Conservation (phyloP, 1,140 invertebrate species). For the Lasaia peninsularis region DNA sequence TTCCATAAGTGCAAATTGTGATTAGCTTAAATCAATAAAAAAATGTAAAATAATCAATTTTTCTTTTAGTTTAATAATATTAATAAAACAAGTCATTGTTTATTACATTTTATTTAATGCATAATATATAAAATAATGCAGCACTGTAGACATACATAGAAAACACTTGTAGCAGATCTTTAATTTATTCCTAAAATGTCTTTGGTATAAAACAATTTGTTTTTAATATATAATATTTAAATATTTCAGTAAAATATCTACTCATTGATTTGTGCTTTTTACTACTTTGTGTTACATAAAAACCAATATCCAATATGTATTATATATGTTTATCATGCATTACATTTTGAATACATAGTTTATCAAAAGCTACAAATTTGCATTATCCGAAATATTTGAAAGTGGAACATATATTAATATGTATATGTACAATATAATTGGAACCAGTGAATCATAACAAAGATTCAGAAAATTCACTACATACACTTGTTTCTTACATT, state of each 20-base stretch:
- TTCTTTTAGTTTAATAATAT: not conserved
- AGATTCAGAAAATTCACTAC: no score
- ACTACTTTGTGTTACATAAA: not conserved
- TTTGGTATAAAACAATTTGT: conserved; percentile 5
- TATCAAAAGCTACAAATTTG: not conserved
- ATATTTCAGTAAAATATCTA: conserved; percentile 4
- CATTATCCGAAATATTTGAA: no score
- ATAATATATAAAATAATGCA: conserved; percentile 17
- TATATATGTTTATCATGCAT: not conserved
- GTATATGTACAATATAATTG: no score
- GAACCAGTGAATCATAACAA: no score
- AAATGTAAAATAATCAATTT: conserved; percentile 38
- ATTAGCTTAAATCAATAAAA: conserved; percentile 42
- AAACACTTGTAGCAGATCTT: conserved; percentile 1
- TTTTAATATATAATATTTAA: not conserved
- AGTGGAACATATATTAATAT: no score
- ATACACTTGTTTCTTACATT: no score
- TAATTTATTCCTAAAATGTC: conserved; percentile 8
- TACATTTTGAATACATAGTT: not conserved
- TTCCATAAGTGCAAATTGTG: conserved; percentile 41
- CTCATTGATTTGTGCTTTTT: not conserved
- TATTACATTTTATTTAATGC: conserved; percentile 15
- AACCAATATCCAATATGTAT: not conserved
- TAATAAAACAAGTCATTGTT: conserved; percentile 8
- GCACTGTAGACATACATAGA: conserved; percentile 11